Evolutionary conservation across 2,888 invertebrate genomes (phyloP).

Genomic region (Germaria angustata): DNA sequence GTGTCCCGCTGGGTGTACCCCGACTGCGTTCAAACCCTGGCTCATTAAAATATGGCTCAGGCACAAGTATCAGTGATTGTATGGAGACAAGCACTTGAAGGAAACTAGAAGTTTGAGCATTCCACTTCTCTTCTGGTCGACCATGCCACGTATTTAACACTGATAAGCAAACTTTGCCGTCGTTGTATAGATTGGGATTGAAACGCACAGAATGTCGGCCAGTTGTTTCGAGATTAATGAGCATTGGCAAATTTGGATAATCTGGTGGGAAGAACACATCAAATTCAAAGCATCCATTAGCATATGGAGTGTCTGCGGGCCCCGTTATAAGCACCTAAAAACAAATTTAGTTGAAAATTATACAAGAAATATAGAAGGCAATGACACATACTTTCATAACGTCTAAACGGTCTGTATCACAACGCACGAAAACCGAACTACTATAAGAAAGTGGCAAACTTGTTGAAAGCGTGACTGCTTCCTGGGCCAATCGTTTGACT

Average conservation of each 20-base stretch:
- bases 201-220: constrained; percentile 93
- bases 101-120: constrained; percentile 96
- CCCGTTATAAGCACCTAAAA: constrained; percentile 92
- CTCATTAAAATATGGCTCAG: constrained; percentile 97
- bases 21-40: constrained; percentile 95
- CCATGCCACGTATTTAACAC: constrained; percentile 98
- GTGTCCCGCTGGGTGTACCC: constrained; percentile 92
- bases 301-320: constrained; percentile 94
- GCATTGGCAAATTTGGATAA: constrained; percentile 91
- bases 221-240: constrained; percentile 94
- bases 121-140: constrained; percentile 98
- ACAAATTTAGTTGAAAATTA: neutral
- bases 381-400: constrained; percentile 89
- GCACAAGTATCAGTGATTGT: constrained; percentile 94
- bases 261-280: constrained; percentile 94
- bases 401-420: constrained; percentile 95
- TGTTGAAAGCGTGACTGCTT: constrained; percentile 95
- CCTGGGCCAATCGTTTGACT: constrained; percentile 95
- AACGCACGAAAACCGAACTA: constrained; percentile 96
- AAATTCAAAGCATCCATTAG: constrained; percentile 94
- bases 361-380: neutral
- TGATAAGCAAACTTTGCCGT: constrained; percentile 96
- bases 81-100: constrained; percentile 95
- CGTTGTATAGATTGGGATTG: constrained; percentile 96
- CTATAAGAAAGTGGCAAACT: constrained; percentile 95